Evolutionary conservation across 2,113 vertebrate species (phyloP).

Genomic region (Emydocephalus ijimae): DNA sequence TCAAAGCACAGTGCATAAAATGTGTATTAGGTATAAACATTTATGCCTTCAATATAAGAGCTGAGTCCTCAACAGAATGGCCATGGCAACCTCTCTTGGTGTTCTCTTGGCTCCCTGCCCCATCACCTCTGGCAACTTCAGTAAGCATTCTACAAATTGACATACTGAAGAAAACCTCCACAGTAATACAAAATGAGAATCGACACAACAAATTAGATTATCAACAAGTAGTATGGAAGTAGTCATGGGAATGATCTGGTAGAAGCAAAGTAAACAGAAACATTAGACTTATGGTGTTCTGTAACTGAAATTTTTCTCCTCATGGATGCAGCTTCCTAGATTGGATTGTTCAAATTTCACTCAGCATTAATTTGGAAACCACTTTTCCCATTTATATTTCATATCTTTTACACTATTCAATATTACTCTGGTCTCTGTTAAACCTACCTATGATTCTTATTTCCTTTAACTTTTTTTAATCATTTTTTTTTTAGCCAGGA

Average conservation of each 20-base stretch:
- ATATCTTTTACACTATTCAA: constrained; percentile 24
- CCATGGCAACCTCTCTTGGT: neutral
- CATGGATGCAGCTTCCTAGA: neutral
- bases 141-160: neutral
- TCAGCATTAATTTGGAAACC: constrained; percentile 22
- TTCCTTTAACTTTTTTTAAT: constrained; percentile 39
- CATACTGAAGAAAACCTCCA: neutral
- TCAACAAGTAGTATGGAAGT: neutral
- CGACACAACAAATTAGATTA: neutral
- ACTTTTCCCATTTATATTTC: constrained; percentile 10
- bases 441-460: constrained; percentile 43
- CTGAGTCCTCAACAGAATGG: neutral
- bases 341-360: neutral
- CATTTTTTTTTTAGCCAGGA: constrained; percentile 51
- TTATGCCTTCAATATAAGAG: neutral
- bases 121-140: neutral
- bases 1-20: neutral
- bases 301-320: neutral
- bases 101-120: neutral
- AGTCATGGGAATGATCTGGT: neutral
- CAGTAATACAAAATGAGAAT: neutral
- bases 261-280: neutral
- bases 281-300: neutral
- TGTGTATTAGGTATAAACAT: neutral
- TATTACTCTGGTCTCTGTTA: neutral